phyloP scores from a whole-genome alignment of 2,888 invertebrate genomes.

The Hirtodrosophila trivittata region DNA sequence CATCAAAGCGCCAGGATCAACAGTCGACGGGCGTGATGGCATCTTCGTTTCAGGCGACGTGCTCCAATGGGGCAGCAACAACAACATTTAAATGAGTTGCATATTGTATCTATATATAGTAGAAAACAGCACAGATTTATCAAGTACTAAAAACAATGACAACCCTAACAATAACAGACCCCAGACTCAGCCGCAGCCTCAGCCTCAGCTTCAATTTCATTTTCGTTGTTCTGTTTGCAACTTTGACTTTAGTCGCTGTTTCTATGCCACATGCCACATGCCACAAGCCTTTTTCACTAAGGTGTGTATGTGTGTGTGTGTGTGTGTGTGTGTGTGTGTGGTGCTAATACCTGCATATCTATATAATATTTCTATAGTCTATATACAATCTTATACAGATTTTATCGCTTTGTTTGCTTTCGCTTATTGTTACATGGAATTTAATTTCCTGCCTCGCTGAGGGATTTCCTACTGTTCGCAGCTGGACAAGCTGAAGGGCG shows the following conservation, averaged over 20 bases:
- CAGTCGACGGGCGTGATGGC: slow-evolving; percentile 75
- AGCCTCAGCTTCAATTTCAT: slow-evolving; percentile 7
- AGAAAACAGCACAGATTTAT: slow-evolving; percentile 36
- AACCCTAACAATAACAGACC: slow-evolving; percentile 25
- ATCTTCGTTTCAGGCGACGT: slow-evolving; percentile 26
- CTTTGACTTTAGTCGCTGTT: slow-evolving; percentile 36
- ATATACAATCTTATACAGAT: slow-evolving; percentile 5
- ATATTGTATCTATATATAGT: slow-evolving; percentile 6
- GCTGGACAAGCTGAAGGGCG: too few species aligned
- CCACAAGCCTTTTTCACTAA: slow-evolving; percentile 18
- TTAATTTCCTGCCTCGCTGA: slow-evolving; percentile 60
- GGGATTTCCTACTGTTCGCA: neutral
- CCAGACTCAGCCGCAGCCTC: slow-evolving; percentile 30
- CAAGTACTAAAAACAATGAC: slow-evolving; percentile 41
- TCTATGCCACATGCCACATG: slow-evolving; percentile 12
- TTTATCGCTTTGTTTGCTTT: slow-evolving; percentile 11
- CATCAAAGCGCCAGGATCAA: slow-evolving; percentile 81
- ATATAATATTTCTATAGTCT: slow-evolving; percentile 8
- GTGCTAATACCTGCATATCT: neutral
- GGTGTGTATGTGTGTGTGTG: neutral
- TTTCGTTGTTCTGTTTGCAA: slow-evolving; percentile 14
- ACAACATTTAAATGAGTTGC: slow-evolving; percentile 52
- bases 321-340: neutral
- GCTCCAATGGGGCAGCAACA: neutral
- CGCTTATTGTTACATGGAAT: slow-evolving; percentile 54